These are phyloP conservation scores for Grantiella picta DNA, from an alignment of 2,113 vertebrate species.

Conservation along the genomic window DNA sequence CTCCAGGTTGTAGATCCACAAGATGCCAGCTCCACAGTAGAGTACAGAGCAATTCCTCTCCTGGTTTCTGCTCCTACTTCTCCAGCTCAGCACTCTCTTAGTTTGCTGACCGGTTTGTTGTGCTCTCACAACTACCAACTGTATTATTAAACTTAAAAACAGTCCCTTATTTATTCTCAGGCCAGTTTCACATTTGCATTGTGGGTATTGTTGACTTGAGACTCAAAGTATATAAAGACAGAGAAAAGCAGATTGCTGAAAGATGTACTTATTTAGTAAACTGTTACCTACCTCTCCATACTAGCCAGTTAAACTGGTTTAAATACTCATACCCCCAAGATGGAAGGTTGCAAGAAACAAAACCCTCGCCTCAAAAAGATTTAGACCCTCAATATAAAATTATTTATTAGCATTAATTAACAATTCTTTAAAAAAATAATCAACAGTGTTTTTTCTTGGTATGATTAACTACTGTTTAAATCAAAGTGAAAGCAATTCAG, in stretches of 20 bases:
- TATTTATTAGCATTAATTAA: not conserved
- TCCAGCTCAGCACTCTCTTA: fast-evolving
- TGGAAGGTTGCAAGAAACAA: not conserved
- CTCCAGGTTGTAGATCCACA: not conserved
- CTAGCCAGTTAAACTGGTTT: not conserved
- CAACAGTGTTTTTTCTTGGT: not conserved
- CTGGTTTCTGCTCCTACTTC: not conserved
- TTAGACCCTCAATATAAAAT: not conserved
- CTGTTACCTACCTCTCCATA: not conserved
- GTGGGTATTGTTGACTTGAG: not conserved
- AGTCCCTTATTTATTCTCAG: not conserved
- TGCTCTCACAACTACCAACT: not conserved
- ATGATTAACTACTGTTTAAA: not conserved
- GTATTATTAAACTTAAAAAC: not conserved
- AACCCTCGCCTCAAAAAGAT: not conserved
- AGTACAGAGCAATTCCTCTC: not conserved
- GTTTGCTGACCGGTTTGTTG: not conserved
- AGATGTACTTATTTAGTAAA: not conserved
- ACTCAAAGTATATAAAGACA: not conserved
- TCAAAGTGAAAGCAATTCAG: not conserved
- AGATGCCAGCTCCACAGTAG: not conserved
- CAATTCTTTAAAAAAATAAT: not conserved
- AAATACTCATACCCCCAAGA: not conserved
- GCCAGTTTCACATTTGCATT: not conserved
- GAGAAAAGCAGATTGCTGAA: not conserved